Base-by-base conservation (phyloP, 2,797 vertebrate species). In the Cossypha caffra region DNA sequence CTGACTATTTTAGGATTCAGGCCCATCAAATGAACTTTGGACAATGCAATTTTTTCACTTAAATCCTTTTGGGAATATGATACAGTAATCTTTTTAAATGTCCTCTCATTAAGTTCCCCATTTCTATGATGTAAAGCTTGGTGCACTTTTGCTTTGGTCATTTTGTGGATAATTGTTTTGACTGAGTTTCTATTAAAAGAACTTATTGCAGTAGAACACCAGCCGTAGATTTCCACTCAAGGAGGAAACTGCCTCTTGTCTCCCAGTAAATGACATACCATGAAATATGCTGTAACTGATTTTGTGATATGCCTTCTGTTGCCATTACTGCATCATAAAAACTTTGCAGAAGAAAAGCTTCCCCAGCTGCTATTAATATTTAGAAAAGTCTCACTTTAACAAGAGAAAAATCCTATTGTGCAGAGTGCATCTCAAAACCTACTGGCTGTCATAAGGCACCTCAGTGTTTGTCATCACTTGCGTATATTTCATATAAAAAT, bases 401-500 rank as follows among this genome's bases (percentile, higher is more conserved):
- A 74, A 50, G 9, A 48, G 11, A 48, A 80, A 66, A 89, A 37
- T 42, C 14, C 4, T 35, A 2, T 38, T 0, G 0, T 31, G 9
- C 6, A 59, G 24, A 62, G 7, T 19, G 11, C 5, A 19, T 63
- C 37, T 74, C 74, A 51, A 86, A 80, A 80, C 12, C 40, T 19
- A 51, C 18, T 67, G 29, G 5, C 21, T 80, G 21, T 66, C 37
- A 40, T 23, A 59, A 86, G 6, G 6, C 16, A 63, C 37, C 31
- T 77, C 11, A n/a, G 20, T 50, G 21, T 67, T 86, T 76, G 20
- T 48, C 4, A 12, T 69, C 43, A 71, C 11, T 83, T 91, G 14
- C 24, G 28, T 74, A 9, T 33, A 68, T 82, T 76, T 88, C 5
- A 20, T 8, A 37, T 31, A 59, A 51, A 23, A 86, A 66, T 63